A percentile compares a stretch with the other conserved stretches of the same genome.
phyloP scores from a whole-genome alignment of 2,797 vertebrate genomes.

The Bovichtus diacanthus region DNA sequence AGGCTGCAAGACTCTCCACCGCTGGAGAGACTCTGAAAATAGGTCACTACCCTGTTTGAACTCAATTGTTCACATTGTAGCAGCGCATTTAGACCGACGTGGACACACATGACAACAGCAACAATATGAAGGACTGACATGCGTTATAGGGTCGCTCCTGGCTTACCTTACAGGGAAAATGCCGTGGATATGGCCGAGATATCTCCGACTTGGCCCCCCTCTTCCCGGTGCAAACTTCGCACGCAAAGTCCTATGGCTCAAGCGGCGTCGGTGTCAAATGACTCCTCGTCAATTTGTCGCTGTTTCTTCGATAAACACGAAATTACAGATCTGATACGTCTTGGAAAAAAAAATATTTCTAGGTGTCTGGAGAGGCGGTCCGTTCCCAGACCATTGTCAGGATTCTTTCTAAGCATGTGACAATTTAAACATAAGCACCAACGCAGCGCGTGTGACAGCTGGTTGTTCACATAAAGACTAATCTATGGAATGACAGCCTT shows the following conservation, averaged over 20 bases:
- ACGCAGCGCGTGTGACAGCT: conserved; percentile 66
- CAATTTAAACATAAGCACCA: conserved; percentile 50
- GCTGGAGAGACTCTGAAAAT: conserved; percentile 70
- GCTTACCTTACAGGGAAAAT: conserved; percentile 80
- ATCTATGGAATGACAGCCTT: conserved; percentile 50
- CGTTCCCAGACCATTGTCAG: conserved; percentile 79
- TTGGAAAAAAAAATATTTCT: conserved; percentile 53
- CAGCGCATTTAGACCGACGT: conserved; percentile 19
- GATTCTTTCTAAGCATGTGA: conserved; percentile 61
- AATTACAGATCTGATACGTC: conserved; percentile 56
- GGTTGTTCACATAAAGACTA: conserved; percentile 48
- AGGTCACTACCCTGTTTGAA: conserved; percentile 80
- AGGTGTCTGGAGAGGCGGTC: conserved; percentile 75
- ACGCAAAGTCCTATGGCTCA: conserved; percentile 62
- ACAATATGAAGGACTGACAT: conserved; percentile 32
- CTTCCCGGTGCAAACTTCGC: conserved; percentile 80
- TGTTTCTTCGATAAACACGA: conserved; percentile 43
- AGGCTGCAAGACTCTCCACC: conserved; percentile 51
- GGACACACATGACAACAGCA: conserved; percentile 43
- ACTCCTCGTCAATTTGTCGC: conserved; percentile 59
- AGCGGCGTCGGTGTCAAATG: conserved; percentile 55
- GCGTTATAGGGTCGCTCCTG: conserved; percentile 21
- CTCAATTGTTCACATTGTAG: conserved; percentile 37
- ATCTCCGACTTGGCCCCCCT: conserved; percentile 61
- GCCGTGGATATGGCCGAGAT: conserved; percentile 69